A percentile compares a stretch with the other conserved stretches of the same genome.
phyloP scores from a whole-genome alignment of 2,888 invertebrate genomes.

The Cheilosia soror region DNA sequence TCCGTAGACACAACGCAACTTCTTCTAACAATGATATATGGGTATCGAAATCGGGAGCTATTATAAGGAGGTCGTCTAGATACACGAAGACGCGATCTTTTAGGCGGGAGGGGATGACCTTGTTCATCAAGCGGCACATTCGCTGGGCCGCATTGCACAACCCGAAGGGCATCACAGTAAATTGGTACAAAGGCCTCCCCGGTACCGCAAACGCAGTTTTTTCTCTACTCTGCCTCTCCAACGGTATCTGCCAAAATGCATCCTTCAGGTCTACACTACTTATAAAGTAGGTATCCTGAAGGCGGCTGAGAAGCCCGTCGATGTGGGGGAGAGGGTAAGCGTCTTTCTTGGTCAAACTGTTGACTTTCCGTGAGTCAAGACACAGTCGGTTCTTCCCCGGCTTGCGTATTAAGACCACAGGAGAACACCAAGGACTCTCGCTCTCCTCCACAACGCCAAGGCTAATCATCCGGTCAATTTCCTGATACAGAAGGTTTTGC shows the following conservation, averaged over 20 bases:
- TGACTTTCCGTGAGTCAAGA: neutral
- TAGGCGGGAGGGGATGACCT: conserved; percentile 41
- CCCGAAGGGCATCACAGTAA: conserved; percentile 52
- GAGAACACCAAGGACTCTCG: conserved; percentile 78
- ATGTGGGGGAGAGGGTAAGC: conserved; percentile 28
- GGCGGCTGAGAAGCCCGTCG: conserved; percentile 4
- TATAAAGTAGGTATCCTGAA: neutral
- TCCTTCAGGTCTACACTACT: conserved; percentile 5
- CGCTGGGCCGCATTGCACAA: conserved; percentile 56
- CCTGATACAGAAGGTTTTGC: conserved; percentile 68
- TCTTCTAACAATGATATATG: conserved; percentile 38
- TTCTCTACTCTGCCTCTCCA: conserved; percentile 4
- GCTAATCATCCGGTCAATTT: conserved; percentile 78
- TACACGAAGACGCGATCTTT: conserved; percentile 35
- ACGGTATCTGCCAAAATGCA: conserved; percentile 6
- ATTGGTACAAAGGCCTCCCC: conserved; percentile 49
- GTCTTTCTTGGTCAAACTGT: conserved; percentile 1
- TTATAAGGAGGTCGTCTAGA: conserved; percentile 51
- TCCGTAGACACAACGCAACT: too few relatives aligned
- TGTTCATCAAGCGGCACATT: conserved; percentile 50
- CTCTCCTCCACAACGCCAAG: conserved; percentile 55
- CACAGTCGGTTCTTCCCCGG: conserved; percentile 10
- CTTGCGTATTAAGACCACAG: conserved; percentile 77
- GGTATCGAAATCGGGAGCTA: conserved; percentile 37
- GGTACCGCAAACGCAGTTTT: conserved; percentile 58